These are phyloP conservation scores for Pollachius pollachius DNA, from an alignment of 2,113 vertebrate genomes.

Conservation along the genomic window DNA sequence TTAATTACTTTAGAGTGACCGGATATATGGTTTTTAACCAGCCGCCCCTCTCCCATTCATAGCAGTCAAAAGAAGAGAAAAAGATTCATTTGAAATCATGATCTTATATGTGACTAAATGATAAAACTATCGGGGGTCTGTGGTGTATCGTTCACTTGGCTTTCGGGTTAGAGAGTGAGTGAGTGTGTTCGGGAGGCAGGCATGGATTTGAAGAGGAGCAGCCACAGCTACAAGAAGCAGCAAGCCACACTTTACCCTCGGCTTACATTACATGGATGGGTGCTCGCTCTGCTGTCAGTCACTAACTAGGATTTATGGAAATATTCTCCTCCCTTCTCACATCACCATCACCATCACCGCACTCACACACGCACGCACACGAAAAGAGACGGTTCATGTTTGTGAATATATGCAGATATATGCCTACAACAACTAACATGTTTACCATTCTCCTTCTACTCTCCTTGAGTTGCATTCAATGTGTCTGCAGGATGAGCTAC, in stretches of 20 bases:
- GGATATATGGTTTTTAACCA: constrained; percentile 5
- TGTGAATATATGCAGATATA: neutral
- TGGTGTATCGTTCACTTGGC: too few relatives aligned
- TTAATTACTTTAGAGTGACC: constrained; percentile 47
- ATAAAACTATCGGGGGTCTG: neutral
- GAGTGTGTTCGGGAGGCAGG: neutral
- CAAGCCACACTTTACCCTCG: constrained; percentile 36
- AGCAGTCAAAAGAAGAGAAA: neutral
- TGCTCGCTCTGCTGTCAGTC: constrained; percentile 49
- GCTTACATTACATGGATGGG: constrained; percentile 57
- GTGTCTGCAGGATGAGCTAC: neutral
- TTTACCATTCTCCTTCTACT: neutral
- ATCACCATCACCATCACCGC: neutral
- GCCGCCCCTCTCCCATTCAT: neutral
- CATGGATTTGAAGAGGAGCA: neutral
- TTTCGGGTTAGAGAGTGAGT: too few relatives aligned
- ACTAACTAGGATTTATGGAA: constrained; percentile 61
- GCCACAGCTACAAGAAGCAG: constrained; percentile 19
- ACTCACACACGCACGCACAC: neutral
- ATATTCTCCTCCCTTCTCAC: constrained; percentile 31
- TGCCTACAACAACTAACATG: neutral
- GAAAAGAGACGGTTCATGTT: neutral
- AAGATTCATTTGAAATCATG: neutral
- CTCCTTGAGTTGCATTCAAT: neutral
- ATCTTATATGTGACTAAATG: neutral